phyloP scores from a whole-genome alignment of 2,797 vertebrate species.

The Erethizon dorsatum region DNA sequence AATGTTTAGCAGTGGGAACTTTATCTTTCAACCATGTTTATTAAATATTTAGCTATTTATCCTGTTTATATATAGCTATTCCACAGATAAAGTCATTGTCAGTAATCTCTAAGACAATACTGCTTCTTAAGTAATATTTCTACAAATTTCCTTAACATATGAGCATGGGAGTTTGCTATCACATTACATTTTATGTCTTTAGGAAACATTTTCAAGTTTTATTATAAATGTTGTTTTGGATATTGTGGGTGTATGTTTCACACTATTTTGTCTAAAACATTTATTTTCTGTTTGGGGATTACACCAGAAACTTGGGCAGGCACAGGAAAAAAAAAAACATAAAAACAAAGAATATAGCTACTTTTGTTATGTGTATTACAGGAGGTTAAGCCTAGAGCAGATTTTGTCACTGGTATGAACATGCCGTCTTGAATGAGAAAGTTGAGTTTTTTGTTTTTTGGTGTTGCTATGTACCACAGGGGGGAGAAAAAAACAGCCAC shows the following conservation, averaged over 20 bases:
- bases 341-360: background rate
- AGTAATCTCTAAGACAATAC: background rate
- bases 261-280: constrained; percentile 38
- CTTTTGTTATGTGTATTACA: background rate
- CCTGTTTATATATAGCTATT: background rate
- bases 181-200: constrained; percentile 16
- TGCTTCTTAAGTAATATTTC: constrained; percentile 41
- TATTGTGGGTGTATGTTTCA: background rate
- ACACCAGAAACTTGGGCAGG: background rate
- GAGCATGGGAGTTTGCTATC: background rate
- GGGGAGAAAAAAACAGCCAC: background rate
- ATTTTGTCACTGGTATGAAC: background rate
- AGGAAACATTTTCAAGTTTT: constrained; percentile 17
- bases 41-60: background rate
- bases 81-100: background rate
- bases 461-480: background rate
- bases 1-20: background rate
- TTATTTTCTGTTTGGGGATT: constrained; percentile 11
- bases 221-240: constrained; percentile 11
- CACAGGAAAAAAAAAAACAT: background rate
- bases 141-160: background rate
- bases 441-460: background rate
- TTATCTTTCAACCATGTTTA: background rate
- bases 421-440: background rate
- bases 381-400: background rate